Percentiles rank a stretch among this genome's conserved stretches.
Conservation (phyloP, 2,888 invertebrate species). For the Trissolcus brochymenae region DNA sequence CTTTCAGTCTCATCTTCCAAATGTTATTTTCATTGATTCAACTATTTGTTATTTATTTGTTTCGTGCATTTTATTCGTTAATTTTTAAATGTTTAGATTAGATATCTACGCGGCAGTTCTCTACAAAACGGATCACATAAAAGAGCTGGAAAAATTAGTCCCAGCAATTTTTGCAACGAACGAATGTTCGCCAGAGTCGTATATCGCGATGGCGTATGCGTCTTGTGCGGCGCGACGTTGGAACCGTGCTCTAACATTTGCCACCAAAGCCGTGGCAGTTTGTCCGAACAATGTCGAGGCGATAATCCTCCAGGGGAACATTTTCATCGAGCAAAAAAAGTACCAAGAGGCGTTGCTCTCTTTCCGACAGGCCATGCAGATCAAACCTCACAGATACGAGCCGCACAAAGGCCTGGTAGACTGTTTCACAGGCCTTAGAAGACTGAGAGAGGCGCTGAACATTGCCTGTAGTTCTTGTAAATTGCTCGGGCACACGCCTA, state of each 20-base stretch:
- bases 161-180: slow-evolving; percentile 76
- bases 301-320: slow-evolving; percentile 84
- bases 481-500: slow-evolving; percentile 83
- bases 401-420: slow-evolving; percentile 87
- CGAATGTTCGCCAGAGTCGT: slow-evolving; percentile 82
- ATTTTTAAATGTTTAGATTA: no score
- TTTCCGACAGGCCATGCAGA: slow-evolving; percentile 82
- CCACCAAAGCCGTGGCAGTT: slow-evolving; percentile 83
- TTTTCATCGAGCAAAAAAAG: slow-evolving; percentile 82
- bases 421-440: slow-evolving; percentile 83
- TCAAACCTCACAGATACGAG: slow-evolving; percentile 83
- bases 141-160: slow-evolving; percentile 82
- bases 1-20: no score
- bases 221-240: slow-evolving; percentile 81
- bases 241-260: slow-evolving; percentile 84
- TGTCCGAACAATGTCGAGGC: slow-evolving; percentile 85
- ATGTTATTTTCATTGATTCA: no score
- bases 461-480: slow-evolving; percentile 85
- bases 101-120: slow-evolving; percentile 82
- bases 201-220: slow-evolving; percentile 86
- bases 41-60: no score
- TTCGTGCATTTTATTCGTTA: no score
- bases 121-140: slow-evolving; percentile 79
- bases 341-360: slow-evolving; percentile 82
- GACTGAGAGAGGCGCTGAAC: slow-evolving; percentile 84